Conservation (phyloP, 2,888 invertebrate genomes). For the Pollenia griseotomentosa region DNA sequence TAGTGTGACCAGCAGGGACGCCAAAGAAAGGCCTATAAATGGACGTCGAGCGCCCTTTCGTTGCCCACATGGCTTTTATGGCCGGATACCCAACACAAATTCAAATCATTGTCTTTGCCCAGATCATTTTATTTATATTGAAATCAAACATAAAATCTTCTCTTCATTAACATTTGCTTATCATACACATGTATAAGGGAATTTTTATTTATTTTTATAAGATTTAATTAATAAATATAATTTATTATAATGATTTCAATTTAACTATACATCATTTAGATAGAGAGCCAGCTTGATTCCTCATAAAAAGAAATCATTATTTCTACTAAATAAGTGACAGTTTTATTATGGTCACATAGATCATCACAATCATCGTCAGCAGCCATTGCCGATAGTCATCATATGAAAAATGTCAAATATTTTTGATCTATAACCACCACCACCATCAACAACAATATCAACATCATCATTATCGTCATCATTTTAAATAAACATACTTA, state of each 20-base stretch:
- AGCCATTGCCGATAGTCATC: slow-evolving; percentile 40
- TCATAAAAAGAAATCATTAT: slow-evolving; percentile 58
- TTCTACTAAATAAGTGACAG: slow-evolving; percentile 58
- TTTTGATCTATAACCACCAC: slow-evolving; percentile 71
- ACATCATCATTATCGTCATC: slow-evolving; percentile 42
- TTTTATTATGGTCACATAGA: slow-evolving; percentile 66
- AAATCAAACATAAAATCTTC: no score
- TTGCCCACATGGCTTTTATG: no score
- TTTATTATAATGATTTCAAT: slow-evolving; percentile 44
- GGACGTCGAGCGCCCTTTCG: no score
- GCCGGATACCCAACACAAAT: no score
- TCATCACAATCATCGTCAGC: slow-evolving; percentile 45
- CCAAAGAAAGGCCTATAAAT: no score
- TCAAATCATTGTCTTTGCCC: no score
- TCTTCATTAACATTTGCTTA: no score
- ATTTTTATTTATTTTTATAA: neutral
- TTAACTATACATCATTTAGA: slow-evolving; percentile 59
- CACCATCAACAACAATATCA: slow-evolving; percentile 31
- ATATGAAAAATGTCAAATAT: slow-evolving; percentile 57
- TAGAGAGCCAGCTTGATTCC: slow-evolving; percentile 45
- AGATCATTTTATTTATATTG: no score
- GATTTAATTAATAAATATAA: neutral
- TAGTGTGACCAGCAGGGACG: no score
- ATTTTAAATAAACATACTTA: slow-evolving; percentile 45
- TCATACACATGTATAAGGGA: neutral